Evolutionary conservation across 2,113 vertebrate genomes (phyloP).

Genomic region (Fukomys damarensis): DNA sequence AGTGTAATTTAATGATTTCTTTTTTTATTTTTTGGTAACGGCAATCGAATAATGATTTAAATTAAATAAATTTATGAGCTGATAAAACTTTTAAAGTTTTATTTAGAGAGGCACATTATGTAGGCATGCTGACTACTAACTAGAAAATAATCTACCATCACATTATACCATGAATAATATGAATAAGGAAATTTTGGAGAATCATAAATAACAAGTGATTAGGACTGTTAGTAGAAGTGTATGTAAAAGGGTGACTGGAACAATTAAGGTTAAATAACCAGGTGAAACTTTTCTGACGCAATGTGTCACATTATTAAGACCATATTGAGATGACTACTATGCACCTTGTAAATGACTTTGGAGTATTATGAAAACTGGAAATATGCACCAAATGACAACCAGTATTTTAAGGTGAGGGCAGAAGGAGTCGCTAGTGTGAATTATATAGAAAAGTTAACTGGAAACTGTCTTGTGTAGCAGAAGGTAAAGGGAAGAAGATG

Average conservation of each 20-base stretch:
- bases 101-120: conserved; percentile 12
- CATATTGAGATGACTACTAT: neutral
- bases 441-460: conserved; percentile 31
- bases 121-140: neutral
- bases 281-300: neutral
- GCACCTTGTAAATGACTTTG: neutral
- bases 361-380: conserved; percentile 14
- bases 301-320: neutral
- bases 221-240: neutral
- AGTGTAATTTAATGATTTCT: conserved; percentile 26
- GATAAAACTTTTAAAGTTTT: conserved; percentile 51
- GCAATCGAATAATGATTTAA: conserved; percentile 61
- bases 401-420: conserved; percentile 8
- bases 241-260: neutral
- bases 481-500: conserved; percentile 1
- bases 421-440: neutral
- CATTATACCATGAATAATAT: neutral
- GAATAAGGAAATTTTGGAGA: conserved; percentile 15
- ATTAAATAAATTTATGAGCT: conserved; percentile 59
- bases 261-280: conserved; percentile 5
- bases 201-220: conserved; percentile 32
- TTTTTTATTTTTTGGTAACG: too few species aligned
- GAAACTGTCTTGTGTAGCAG: neutral
- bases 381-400: neutral
- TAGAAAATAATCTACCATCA: neutral